Evolutionary conservation across 2,888 invertebrate genomes (phyloP).

Genomic region (Xiphydria camelus): DNA sequence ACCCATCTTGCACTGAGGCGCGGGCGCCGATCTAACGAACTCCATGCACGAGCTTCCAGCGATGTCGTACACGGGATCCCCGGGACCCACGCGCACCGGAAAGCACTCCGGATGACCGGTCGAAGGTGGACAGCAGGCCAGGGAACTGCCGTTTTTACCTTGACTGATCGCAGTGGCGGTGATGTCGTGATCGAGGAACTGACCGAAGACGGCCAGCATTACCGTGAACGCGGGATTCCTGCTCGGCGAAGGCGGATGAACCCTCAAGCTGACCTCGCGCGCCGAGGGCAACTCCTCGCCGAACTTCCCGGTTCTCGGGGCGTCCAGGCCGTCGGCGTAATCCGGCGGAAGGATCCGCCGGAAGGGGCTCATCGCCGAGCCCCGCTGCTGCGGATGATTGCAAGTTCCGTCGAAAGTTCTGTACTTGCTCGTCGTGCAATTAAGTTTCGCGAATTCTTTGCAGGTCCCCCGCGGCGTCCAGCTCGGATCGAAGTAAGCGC

Average conservation of each 20-base stretch:
- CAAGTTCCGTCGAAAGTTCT: constrained; percentile 75
- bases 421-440: constrained; percentile 59
- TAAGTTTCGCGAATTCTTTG: constrained; percentile 34
- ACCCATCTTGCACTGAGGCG: constrained; percentile 76
- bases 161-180: constrained; percentile 81
- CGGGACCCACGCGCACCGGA: constrained; percentile 68
- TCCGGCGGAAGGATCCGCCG: constrained; percentile 73
- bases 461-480: constrained; percentile 39
- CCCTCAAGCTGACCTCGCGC: constrained; percentile 70
- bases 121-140: constrained; percentile 69
- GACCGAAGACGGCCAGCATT: constrained; percentile 86
- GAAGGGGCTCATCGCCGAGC: constrained; percentile 75
- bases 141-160: constrained; percentile 70
- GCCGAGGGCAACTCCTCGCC: constrained; percentile 71
- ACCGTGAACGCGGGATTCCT: constrained; percentile 78
- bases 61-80: constrained; percentile 71
- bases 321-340: constrained; percentile 73
- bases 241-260: constrained; percentile 74
- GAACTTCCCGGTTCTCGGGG: constrained; percentile 64
- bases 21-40: constrained; percentile 81
- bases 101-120: constrained; percentile 77
- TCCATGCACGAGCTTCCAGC: constrained; percentile 80
- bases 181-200: constrained; percentile 86
- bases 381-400: constrained; percentile 72
- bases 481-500: constrained; percentile 42